Evolutionary conservation across 2,113 vertebrate species (phyloP).

Genomic region (Mustela lutreola): DNA sequence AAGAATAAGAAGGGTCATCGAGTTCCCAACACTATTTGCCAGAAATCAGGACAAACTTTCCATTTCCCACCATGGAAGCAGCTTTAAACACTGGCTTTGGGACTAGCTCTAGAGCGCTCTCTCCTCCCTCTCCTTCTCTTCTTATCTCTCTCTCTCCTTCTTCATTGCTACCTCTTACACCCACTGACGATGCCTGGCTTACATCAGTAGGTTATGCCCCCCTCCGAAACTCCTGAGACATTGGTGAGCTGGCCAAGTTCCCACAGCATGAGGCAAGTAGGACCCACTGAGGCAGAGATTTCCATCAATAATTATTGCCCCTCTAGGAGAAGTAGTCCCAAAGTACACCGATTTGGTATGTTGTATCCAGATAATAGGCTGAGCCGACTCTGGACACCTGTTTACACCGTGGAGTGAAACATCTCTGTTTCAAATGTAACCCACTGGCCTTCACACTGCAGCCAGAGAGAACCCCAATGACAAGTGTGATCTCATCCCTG

Average conservation of each 20-base stretch:
- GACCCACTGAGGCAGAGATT: not conserved
- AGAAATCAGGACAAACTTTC: conserved; percentile 75
- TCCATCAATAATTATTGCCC: not conserved
- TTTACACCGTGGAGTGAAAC: not conserved
- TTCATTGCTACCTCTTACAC: not conserved
- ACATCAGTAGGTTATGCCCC: not conserved
- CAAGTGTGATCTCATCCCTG: not conserved
- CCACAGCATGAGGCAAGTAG: not conserved
- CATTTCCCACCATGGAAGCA: conserved; percentile 61
- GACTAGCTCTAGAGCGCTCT: not conserved
- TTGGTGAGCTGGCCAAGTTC: not conserved
- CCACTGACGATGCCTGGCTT: not conserved
- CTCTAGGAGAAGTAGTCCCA: not conserved
- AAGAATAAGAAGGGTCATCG: conserved; percentile 85
- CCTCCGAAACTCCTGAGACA: not conserved
- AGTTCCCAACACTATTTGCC: conserved; percentile 84
- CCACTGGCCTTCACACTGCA: not conserved
- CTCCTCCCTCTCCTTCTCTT: not conserved
- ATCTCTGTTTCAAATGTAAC: not conserved
- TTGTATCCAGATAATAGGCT: not conserved
- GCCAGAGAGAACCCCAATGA: not conserved
- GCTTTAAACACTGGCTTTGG: not conserved
- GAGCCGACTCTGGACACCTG: not conserved
- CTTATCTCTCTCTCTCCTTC: no score
- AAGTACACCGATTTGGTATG: not conserved